Percentiles rank a stretch among this genome's conserved stretches.
Evolutionary conservation across 2,888 invertebrate species (phyloP).

Genomic region (Achlya flavicornis): DNA sequence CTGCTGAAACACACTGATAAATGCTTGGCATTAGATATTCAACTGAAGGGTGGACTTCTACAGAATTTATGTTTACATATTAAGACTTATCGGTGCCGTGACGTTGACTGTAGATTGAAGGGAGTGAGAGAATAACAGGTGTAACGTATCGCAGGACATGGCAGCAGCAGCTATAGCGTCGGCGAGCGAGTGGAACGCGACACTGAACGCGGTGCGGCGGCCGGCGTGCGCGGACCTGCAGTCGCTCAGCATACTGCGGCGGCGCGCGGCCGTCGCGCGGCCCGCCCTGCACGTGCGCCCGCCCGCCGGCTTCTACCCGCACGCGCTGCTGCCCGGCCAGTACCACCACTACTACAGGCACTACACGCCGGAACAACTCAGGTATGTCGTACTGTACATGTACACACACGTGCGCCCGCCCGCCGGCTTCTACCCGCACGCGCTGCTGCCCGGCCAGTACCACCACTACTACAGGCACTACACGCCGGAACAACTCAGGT

Average conservation of each 20-base stretch:
- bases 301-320: constrained; percentile 90
- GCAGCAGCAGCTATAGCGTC: constrained; percentile 93
- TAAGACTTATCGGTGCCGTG: too few relatives aligned
- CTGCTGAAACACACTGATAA: too few relatives aligned
- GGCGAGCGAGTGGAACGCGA: constrained; percentile 94
- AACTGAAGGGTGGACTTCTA: too few relatives aligned
- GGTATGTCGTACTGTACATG: constrained; percentile 67
- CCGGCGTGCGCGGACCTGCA: constrained; percentile 96
- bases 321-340: constrained; percentile 98
- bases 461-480: constrained; percentile 93
- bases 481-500: constrained; percentile 90
- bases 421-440: constrained; percentile 92
- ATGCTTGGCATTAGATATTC: too few relatives aligned
- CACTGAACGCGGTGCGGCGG: constrained; percentile 90
- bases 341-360: constrained; percentile 93
- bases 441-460: constrained; percentile 98
- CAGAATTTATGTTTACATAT: too few relatives aligned
- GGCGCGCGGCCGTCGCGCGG: constrained; percentile 36
- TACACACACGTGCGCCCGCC: constrained; percentile 83
- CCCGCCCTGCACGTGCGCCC: constrained; percentile 64
- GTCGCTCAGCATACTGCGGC: constrained; percentile 92
- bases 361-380: constrained; percentile 92
- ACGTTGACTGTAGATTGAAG: too few relatives aligned
- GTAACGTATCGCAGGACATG: constrained; percentile 80
- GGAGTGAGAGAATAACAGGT: too few relatives aligned